Evolutionary conservation across 2,113 vertebrate species (phyloP).

Genomic region (Lanius ludovicianus): DNA sequence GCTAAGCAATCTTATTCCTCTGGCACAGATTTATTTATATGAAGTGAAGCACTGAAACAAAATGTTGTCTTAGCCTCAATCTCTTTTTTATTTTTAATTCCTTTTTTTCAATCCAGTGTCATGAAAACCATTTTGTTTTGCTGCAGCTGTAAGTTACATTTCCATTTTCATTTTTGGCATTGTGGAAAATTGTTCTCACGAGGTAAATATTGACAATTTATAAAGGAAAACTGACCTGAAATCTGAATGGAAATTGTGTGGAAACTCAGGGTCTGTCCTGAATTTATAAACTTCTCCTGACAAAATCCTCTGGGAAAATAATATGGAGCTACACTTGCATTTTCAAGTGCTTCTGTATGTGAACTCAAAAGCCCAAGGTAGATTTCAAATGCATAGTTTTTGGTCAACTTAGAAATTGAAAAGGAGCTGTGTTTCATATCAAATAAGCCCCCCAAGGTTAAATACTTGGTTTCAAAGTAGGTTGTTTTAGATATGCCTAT

Average conservation of each 20-base stretch:
- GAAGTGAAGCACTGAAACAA: slow-evolving; percentile 11
- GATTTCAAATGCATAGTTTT: neutral
- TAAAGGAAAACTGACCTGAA: neutral
- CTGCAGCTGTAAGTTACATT: neutral
- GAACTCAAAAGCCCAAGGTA: neutral
- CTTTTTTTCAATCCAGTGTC: neutral
- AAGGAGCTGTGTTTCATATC: neutral
- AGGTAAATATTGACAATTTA: neutral
- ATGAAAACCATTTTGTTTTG: neutral
- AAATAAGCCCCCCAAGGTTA: neutral
- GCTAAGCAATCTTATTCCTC: slow-evolving; percentile 23
- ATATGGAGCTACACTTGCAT: neutral
- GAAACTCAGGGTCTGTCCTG: neutral
- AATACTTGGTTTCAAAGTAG: neutral
- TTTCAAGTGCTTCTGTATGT: neutral
- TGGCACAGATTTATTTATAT: slow-evolving; percentile 37
- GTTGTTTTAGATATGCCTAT: slow-evolving; percentile 2
- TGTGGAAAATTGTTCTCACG: neutral
- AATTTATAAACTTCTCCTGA: neutral
- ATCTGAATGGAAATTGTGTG: neutral
- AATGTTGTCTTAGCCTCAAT: slow-evolving; percentile 19
- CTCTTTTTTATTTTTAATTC: neutral
- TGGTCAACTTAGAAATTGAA: slow-evolving; percentile 9
- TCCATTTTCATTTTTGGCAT: neutral
- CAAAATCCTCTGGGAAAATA: neutral